These are phyloP conservation scores for Atherinomorus stipes DNA, from an alignment of 2,113 vertebrate genomes.

Conservation along the genomic window DNA sequence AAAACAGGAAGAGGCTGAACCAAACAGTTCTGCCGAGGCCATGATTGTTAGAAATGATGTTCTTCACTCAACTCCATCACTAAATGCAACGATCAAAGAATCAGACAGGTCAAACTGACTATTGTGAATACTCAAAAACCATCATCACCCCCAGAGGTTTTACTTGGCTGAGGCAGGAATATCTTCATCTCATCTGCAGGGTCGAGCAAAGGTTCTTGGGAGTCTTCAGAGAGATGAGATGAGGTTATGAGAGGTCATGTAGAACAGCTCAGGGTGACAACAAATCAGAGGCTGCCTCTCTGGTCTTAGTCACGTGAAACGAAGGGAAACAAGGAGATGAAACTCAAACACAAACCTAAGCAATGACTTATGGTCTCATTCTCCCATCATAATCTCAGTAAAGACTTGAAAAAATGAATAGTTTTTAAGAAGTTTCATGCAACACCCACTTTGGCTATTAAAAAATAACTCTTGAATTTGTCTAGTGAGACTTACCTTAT, in stretches of 20 bases:
- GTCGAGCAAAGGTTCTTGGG: slow-evolving; percentile 62
- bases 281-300: slow-evolving; percentile 83
- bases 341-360: slow-evolving; percentile 80
- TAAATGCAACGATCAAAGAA: slow-evolving; percentile 29
- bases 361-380: slow-evolving; percentile 23
- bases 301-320: slow-evolving; percentile 80
- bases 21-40: slow-evolving; percentile 8
- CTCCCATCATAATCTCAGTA: slow-evolving; percentile 12
- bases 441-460: neutral
- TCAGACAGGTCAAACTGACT: slow-evolving; percentile 35
- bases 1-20: slow-evolving; percentile 61
- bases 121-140: slow-evolving; percentile 37
- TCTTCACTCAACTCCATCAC: slow-evolving; percentile 10
- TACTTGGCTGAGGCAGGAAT: slow-evolving; percentile 61
- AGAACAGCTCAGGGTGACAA: slow-evolving; percentile 79
- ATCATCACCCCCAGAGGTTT: slow-evolving; percentile 49
- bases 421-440: slow-evolving; percentile 11
- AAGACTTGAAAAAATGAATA: slow-evolving; percentile 7
- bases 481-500: slow-evolving; percentile 9
- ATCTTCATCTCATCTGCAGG: slow-evolving; percentile 79
- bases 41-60: slow-evolving; percentile 10
- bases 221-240: slow-evolving; percentile 64
- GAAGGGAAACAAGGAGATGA: slow-evolving; percentile 86
- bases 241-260: slow-evolving; percentile 79
- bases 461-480: slow-evolving; percentile 5